Conservation (phyloP, 1,140 invertebrate species). For the Helicoverpa zea region DNA sequence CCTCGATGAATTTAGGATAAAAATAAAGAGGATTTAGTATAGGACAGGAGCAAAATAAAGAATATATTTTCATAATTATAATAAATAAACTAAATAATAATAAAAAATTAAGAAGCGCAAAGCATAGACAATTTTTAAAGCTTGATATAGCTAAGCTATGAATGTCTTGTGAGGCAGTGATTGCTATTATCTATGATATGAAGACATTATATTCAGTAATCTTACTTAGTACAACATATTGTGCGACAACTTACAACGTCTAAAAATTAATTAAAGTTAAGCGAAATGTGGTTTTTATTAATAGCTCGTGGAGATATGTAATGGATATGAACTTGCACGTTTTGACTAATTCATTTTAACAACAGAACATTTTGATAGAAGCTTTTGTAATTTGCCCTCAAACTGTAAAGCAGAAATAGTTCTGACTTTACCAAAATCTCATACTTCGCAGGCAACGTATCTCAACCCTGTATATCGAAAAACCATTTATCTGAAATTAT, state of each 20-base stretch:
- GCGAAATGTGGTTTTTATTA: neutral
- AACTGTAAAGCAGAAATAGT: neutral
- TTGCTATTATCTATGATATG: slow-evolving; percentile 77
- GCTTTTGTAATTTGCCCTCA: neutral
- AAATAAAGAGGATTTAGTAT: slow-evolving; percentile 70
- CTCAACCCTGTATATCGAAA: neutral
- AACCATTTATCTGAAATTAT: neutral
- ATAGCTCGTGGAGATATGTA: slow-evolving; percentile 26
- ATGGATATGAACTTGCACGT: slow-evolving; percentile 20
- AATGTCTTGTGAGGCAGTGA: slow-evolving; percentile 86
- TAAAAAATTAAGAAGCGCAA: slow-evolving; percentile 80
- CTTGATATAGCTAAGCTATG: slow-evolving; percentile 83
- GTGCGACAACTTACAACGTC: slow-evolving; percentile 48
- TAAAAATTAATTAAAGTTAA: slow-evolving; percentile 28
- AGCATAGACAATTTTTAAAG: slow-evolving; percentile 82
- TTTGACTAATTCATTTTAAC: neutral
- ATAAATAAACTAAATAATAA: slow-evolving; percentile 74
- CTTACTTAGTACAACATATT: slow-evolving; percentile 44
- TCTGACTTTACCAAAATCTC: no score
- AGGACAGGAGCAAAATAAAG: slow-evolving; percentile 73
- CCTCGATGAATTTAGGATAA: slow-evolving; percentile 59
- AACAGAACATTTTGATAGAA: neutral
- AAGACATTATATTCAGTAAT: slow-evolving; percentile 50
- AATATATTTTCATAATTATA: slow-evolving; percentile 57
- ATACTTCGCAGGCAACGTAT: neutral